Evolutionary conservation across 2,113 vertebrate species (phyloP).

Genomic region (Hippocampus guttulatus): DNA sequence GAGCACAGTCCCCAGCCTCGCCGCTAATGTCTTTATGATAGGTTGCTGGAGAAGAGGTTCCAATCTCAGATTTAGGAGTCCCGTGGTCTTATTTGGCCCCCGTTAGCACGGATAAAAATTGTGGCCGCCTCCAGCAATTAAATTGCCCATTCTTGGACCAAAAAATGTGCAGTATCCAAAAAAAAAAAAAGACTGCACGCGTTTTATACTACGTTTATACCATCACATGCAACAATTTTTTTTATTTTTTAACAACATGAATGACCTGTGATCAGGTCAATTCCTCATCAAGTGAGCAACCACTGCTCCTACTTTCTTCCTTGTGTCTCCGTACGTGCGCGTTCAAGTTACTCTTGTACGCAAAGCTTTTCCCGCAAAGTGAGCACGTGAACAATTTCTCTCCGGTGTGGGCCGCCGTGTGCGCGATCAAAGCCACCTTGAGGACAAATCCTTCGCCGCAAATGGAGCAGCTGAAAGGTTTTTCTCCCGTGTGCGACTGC

Average conservation of each 20-base stretch:
- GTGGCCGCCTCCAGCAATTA: too few species aligned
- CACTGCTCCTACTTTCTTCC: not conserved
- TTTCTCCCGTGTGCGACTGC: not conserved
- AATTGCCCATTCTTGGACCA: too few species aligned
- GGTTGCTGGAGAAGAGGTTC: too few species aligned
- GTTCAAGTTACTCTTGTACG: slow-evolving; percentile 15
- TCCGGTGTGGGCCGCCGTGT: not conserved
- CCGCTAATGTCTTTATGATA: too few species aligned
- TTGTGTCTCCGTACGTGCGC: slow-evolving; percentile 29
- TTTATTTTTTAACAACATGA: not conserved
- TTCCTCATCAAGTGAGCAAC: too few species aligned
- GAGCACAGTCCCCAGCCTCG: too few species aligned
- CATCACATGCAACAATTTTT: too few species aligned
- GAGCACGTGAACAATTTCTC: slow-evolving; percentile 18
- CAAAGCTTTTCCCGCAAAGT: slow-evolving; percentile 15
- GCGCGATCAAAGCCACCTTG: not conserved
- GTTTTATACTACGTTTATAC: not conserved
- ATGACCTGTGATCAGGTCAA: too few species aligned
- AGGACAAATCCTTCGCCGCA: not conserved
- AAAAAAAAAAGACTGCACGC: not conserved
- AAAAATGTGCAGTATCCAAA: not conserved
- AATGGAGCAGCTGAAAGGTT: not conserved
- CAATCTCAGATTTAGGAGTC: too few species aligned
- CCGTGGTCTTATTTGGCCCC: too few species aligned
- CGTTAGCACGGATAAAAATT: too few species aligned